Evolutionary conservation across 53 echinoderm and acorn worm species (phyloP).

Genomic region (Astropecten irregularis): DNA sequence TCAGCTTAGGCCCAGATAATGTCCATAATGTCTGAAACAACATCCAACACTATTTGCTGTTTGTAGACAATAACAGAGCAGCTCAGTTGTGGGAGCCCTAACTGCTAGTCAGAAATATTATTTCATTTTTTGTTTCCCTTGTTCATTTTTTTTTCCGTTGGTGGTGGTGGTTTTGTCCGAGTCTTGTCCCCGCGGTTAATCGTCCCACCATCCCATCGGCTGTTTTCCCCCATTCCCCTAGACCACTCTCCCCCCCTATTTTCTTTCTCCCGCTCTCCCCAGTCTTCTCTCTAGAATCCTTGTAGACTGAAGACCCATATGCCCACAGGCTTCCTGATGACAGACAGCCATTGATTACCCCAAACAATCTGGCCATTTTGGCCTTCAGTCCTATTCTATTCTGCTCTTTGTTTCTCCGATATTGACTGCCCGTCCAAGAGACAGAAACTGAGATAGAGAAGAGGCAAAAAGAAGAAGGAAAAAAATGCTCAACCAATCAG

Average conservation of each 20-base stretch:
- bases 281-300: no score
- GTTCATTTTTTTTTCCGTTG: neutral
- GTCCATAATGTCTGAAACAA: no score
- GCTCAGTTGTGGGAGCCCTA: no score
- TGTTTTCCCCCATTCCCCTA: neutral
- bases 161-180: no score
- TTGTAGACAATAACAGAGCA: no score
- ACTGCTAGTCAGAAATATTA: no score
- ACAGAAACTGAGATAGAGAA: neutral
- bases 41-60: no score
- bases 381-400: slow-evolving; percentile 47
- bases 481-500: neutral
- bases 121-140: neutral
- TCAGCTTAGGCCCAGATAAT: no score
- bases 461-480: neutral
- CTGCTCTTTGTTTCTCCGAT: slow-evolving; percentile 38
- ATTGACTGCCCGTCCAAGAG: slow-evolving; percentile 34
- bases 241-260: no score
- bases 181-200: neutral
- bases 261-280: no score
- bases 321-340: slow-evolving; percentile 34
- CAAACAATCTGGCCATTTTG: slow-evolving; percentile 50
- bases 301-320: neutral
- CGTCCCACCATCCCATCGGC: neutral
- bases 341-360: slow-evolving; percentile 49